Base-by-base conservation (phyloP, 2,888 invertebrate species). In the Meta bourneti region DNA sequence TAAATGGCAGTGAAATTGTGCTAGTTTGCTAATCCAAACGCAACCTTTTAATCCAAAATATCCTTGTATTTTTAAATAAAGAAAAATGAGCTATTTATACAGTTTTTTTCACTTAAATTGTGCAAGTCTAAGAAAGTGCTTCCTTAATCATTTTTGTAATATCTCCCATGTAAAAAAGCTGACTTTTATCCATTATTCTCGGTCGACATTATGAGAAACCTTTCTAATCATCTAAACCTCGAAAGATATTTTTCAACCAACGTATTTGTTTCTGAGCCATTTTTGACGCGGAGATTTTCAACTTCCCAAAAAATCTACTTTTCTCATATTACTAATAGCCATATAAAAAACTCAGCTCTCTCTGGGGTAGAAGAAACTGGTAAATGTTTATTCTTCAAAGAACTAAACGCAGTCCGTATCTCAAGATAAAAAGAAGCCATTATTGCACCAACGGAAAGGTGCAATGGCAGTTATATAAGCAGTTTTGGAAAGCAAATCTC, bases 401-500 rank as follows among this genome's bases (percentile, higher is more conserved):
- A 61, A 61, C 61, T 61, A 61, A 61, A 61, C 61, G 61, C 11
- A 16, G 16, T 16, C 61, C 61, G 61, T 61, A 61, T 61, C 61
- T 54, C 75, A 54, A 84, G n/a, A 54, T 75, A 16, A 72, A 83
- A 83, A 83, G 52, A 52, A 52, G 9, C 78, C 52, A 84, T 84
- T 84, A 20, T 61, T 34, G 77, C 85, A 51, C 13, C 51, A 70
- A 70, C 85, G 49, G 52, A 74, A 88, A 88, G 75, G 74, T 49
- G n/a, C 74, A 49, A 71, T 34, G 74, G 72, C 52, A 72, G 81
- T 75, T 74, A 52, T 19, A 84, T 74, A 88, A 88, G 72, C 72
- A 81, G 81, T 88, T 88, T 88, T 88, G 19, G 80, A 34, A 81
- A 72, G 54, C 72, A 81, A 75, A 81, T 80, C 71, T 51, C 88